Conservation (phyloP, 2,113 vertebrate species). For the Nyctibius bracteatus region DNA sequence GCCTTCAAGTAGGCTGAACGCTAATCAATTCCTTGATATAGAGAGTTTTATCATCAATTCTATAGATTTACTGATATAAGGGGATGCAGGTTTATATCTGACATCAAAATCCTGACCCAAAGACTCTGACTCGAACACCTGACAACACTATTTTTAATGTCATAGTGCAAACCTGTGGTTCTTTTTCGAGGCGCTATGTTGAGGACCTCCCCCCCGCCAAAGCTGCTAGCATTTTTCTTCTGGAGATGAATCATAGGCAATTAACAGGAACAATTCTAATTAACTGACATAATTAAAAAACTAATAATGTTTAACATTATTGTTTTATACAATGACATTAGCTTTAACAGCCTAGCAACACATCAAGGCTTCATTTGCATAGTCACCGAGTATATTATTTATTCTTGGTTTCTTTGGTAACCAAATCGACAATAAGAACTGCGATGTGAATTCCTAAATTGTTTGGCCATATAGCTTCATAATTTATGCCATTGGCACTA, state of each 20-base stretch:
- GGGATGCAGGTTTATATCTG: background rate
- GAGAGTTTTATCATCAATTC: background rate
- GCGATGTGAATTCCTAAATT: slow-evolving; percentile 68
- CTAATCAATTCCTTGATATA: rapidly evolving
- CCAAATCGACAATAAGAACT: slow-evolving; percentile 69
- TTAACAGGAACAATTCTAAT: slow-evolving; percentile 80
- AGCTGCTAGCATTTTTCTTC: slow-evolving; percentile 66
- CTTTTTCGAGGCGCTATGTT: background rate
- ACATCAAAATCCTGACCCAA: background rate
- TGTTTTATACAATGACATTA: slow-evolving; percentile 78
- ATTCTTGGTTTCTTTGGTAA: slow-evolving; percentile 73
- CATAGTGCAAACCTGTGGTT: background rate
- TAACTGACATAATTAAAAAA: slow-evolving; percentile 84
- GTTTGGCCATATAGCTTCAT: slow-evolving; percentile 71
- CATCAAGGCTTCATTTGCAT: slow-evolving; percentile 79
- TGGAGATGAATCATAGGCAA: slow-evolving; percentile 79
- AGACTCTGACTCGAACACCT: background rate
- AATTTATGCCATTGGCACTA: slow-evolving; percentile 75
- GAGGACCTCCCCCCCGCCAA: background rate
- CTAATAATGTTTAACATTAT: slow-evolving; percentile 83
- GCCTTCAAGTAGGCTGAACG: background rate
- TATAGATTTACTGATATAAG: no score
- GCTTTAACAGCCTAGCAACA: slow-evolving; percentile 75
- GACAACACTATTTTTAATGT: background rate
- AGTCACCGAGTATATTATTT: slow-evolving; percentile 74